These are phyloP conservation scores for Sylvicola cinctus DNA, from an alignment of 2,888 invertebrate species.

Conservation along the genomic window DNA sequence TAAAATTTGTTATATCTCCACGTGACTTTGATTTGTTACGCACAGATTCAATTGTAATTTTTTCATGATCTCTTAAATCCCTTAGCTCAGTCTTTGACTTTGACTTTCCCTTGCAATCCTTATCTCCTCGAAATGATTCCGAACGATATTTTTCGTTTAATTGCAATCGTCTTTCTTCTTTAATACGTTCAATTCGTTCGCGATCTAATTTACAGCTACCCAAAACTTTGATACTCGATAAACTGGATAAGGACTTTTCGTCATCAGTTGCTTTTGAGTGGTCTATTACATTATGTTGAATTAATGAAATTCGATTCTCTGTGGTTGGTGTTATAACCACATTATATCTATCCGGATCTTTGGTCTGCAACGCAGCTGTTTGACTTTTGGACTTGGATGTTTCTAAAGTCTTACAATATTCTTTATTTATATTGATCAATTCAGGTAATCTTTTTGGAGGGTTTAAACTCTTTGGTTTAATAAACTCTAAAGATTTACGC, in stretches of 20 bases:
- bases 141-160: constrained; percentile 70
- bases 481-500: constrained; percentile 40
- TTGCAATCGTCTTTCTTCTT: constrained; percentile 71
- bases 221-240: constrained; percentile 20
- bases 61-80: constrained; percentile 14
- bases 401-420: constrained; percentile 7
- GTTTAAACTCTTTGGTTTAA: constrained; percentile 32
- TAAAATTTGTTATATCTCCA: constrained; percentile 18
- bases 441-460: constrained; percentile 30
- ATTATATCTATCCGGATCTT: constrained; percentile 9
- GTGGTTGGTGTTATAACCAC: constrained; percentile 34
- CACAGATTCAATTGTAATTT: constrained; percentile 15
- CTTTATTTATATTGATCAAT: constrained; percentile 9
- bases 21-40: constrained; percentile 24
- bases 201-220: constrained; percentile 41
- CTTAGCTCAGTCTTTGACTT: constrained; percentile 25
- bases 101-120: constrained; percentile 30
- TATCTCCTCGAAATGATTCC: constrained; percentile 49
- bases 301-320: constrained; percentile 37
- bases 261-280: constrained; percentile 12
- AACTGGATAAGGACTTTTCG: constrained; percentile 16
- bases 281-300: constrained; percentile 26
- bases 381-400: constrained; percentile 12
- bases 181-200: constrained; percentile 75
- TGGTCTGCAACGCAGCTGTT: constrained; percentile 8